These are phyloP conservation scores for Perca fluviatilis DNA, from an alignment of 2,113 vertebrate species.

Conservation along the genomic window DNA sequence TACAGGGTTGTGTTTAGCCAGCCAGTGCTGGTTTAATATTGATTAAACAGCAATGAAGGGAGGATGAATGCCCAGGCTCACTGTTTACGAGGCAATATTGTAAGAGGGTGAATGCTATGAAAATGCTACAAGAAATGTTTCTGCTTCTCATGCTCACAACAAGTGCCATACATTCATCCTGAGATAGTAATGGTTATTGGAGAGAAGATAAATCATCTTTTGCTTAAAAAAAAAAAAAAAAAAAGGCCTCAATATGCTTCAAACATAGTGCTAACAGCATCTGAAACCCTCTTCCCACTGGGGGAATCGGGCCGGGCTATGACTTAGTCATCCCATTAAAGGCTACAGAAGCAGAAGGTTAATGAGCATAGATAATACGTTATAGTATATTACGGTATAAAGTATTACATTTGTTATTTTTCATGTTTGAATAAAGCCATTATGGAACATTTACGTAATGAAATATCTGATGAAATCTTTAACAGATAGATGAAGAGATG, in stretches of 20 bases:
- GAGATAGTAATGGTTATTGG: neutral
- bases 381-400: no score
- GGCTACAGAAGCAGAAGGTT: neutral
- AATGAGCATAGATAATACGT: neutral
- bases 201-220: neutral
- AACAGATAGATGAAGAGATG: neutral
- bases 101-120: neutral
- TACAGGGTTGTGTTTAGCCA: conserved; percentile 29
- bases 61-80: neutral
- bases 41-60: conserved; percentile 10
- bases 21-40: conserved; percentile 28
- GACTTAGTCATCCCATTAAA: neutral
- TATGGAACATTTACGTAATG: neutral
- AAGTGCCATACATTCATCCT: neutral
- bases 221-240: neutral
- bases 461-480: neutral
- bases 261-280: neutral
- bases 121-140: neutral
- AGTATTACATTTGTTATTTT: neutral
- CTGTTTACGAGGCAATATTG: neutral
- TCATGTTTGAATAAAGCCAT: neutral
- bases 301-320: neutral
- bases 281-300: neutral
- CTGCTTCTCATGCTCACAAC: neutral
- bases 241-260: neutral